Percentiles rank a stretch among this genome's conserved stretches.
Evolutionary conservation across 2,888 invertebrate species (phyloP).

Genomic region (Drosophila planitibia): DNA sequence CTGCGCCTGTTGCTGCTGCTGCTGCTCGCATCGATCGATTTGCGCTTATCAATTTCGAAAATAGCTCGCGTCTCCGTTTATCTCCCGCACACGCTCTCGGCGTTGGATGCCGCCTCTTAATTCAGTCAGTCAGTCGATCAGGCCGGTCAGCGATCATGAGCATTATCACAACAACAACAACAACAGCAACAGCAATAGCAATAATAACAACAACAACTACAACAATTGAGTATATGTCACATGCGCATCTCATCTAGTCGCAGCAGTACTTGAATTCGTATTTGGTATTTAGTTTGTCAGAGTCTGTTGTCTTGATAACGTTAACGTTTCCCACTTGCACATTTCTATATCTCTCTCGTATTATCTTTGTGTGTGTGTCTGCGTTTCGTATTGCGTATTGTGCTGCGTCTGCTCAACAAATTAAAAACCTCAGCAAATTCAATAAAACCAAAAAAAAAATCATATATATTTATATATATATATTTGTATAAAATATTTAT

Average conservation of each 20-base stretch:
- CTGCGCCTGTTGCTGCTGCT: not conserved
- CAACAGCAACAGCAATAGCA: conserved; percentile 1
- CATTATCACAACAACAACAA: conserved; percentile 49
- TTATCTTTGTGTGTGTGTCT: conserved; percentile 52
- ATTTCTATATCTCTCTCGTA: conserved; percentile 55
- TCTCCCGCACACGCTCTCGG: conserved; percentile 56
- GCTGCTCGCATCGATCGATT: conserved; percentile 44
- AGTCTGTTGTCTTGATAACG: conserved; percentile 85
- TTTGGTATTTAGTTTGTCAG: conserved; percentile 83
- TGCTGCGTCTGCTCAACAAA: conserved; percentile 49
- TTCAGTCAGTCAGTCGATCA: conserved; percentile 42
- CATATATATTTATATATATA: conserved; percentile 11
- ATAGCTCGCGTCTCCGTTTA: conserved; percentile 55
- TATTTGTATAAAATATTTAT: conserved; percentile 1
- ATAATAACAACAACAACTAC: conserved; percentile 18
- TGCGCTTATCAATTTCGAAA: conserved; percentile 64
- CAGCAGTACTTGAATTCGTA: conserved; percentile 23
- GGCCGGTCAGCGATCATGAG: conserved; percentile 51
- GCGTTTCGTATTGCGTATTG: conserved; percentile 52
- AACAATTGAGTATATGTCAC: conserved; percentile 36
- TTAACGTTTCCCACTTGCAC: conserved; percentile 73
- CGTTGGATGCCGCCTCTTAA: conserved; percentile 66
- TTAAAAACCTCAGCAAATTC: conserved; percentile 5
- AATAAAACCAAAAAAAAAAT: conserved; percentile 9
- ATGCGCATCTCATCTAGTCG: conserved; percentile 22